These are phyloP conservation scores for Melitaea athalia DNA, from an alignment of 2,888 invertebrate genomes.

Conservation along the genomic window DNA sequence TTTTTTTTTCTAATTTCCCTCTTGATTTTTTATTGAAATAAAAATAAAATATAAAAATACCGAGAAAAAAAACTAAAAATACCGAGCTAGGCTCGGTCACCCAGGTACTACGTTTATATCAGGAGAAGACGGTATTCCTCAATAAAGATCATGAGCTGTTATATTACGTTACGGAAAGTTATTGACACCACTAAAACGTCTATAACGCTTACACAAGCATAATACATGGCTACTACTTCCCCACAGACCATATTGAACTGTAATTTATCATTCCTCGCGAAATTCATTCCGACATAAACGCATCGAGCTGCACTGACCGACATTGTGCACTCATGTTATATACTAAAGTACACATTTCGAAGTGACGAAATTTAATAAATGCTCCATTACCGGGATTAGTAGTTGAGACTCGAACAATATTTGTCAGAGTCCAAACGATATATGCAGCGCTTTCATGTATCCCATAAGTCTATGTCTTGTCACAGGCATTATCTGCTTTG, in stretches of 20 bases:
- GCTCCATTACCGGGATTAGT: constrained; percentile 20
- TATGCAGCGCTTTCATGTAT: background rate
- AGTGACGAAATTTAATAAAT: constrained; percentile 18
- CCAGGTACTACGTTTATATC: too few species aligned
- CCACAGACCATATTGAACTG: background rate
- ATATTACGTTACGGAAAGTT: too few species aligned
- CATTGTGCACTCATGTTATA: constrained; percentile 2
- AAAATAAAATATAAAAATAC: too few species aligned
- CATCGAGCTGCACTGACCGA: background rate
- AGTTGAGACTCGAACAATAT: constrained; percentile 4
- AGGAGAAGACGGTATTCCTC: too few species aligned
- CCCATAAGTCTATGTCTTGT: background rate
- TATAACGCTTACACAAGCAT: background rate
- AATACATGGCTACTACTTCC: background rate
- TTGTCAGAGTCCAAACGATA: background rate
- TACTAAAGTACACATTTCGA: constrained; percentile 1
- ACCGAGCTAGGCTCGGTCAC: too few species aligned
- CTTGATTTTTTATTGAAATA: too few species aligned
- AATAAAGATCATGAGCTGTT: too few species aligned
- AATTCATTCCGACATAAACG: constrained; percentile 6
- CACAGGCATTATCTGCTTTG: too few species aligned
- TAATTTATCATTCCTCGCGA: constrained; percentile 7
- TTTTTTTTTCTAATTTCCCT: too few species aligned
- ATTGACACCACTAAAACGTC: too few species aligned
- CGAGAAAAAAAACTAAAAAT: too few species aligned